A percentile compares a stretch with the other conserved stretches of the same genome.
Conservation (phyloP, 2,797 vertebrate genomes). For the Miichthys miiuy region DNA sequence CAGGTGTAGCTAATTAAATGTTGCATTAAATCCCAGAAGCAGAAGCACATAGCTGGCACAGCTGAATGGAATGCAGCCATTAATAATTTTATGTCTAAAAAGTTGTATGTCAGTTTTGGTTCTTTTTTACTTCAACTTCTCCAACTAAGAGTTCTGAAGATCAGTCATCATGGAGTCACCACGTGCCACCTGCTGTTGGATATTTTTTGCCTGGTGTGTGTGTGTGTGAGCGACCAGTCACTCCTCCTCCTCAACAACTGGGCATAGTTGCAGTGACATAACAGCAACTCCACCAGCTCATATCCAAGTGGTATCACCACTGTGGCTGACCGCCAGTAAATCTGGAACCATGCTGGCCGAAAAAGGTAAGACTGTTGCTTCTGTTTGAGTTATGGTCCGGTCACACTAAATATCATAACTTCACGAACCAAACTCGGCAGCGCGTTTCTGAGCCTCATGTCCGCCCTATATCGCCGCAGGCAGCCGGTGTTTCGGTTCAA, state of each 20-base stretch:
- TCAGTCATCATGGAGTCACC: no score
- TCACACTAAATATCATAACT: background rate
- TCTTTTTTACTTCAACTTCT: no score
- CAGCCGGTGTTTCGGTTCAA: no score
- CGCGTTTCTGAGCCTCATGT: background rate
- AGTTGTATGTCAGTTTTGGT: background rate
- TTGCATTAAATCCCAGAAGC: background rate
- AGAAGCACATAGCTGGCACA: background rate
- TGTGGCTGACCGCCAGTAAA: slow-evolving; percentile 31
- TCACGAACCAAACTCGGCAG: background rate
- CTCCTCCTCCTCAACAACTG: background rate
- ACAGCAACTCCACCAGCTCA: background rate
- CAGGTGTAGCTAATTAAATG: background rate
- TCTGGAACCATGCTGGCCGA: slow-evolving; percentile 54
- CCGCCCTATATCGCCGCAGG: background rate
- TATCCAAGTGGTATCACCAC: no score
- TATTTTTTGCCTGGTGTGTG: background rate
- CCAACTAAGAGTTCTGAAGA: no score
- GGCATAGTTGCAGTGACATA: slow-evolving; percentile 7
- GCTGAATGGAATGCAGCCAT: background rate
- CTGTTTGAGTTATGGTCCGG: background rate
- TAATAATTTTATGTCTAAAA: background rate
- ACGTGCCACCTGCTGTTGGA: slow-evolving; percentile 10
- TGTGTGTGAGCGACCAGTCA: background rate
- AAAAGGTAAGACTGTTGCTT: slow-evolving; percentile 65